Conservation (phyloP, 2,797 vertebrate genomes). For the Lepilemur ruficaudatus region DNA sequence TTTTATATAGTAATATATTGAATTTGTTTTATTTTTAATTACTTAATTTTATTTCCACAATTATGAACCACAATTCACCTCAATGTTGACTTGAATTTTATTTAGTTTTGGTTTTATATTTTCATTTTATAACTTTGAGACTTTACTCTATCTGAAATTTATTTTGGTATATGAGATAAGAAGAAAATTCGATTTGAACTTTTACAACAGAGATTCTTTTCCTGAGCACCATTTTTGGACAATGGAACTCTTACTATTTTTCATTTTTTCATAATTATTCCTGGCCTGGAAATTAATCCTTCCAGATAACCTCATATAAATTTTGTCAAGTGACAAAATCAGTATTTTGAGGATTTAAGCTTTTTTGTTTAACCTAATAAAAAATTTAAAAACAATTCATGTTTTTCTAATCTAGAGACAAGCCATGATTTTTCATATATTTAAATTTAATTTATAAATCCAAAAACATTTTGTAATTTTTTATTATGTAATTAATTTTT, state of each 20-base stretch:
- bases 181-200: not conserved
- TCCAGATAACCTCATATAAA: not conserved
- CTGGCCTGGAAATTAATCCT: not conserved
- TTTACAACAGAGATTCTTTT: not conserved
- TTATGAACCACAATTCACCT: not conserved
- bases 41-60: not conserved
- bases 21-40: not conserved
- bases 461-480: not conserved
- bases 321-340: not conserved
- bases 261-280: not conserved
- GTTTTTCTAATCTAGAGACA: not conserved
- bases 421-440: not conserved
- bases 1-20: not conserved
- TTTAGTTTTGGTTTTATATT: not conserved
- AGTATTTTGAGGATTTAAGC: not conserved
- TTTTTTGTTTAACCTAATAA: not conserved
- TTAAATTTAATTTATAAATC: not conserved
- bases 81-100: not conserved
- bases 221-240: not conserved
- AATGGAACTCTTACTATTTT: not conserved
- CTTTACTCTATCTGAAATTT: not conserved
- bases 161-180: not conserved
- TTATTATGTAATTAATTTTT: not conserved
- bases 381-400: not conserved
- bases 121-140: not conserved